A percentile compares a stretch with the other conserved stretches of the same genome.
phyloP scores from a whole-genome alignment of 2,113 vertebrate species.

The Ranitomeya imitator region DNA sequence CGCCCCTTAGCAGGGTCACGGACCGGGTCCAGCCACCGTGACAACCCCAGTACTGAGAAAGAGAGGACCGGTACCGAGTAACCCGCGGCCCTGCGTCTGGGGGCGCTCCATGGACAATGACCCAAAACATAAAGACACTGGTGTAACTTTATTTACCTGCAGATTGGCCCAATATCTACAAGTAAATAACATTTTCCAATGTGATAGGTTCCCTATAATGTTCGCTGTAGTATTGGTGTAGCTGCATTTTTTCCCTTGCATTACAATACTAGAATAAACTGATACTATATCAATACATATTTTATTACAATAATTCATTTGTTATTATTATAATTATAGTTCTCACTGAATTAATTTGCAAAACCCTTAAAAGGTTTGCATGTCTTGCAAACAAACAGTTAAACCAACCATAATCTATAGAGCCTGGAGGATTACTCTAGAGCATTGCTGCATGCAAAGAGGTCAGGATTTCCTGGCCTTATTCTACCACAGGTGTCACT shows the following conservation, averaged over 20 bases:
- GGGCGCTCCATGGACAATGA: no score
- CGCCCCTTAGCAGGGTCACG: no score
- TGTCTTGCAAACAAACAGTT: not conserved
- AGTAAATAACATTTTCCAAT: no score
- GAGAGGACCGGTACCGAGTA: no score
- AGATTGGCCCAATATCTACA: no score
- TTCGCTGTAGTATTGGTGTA: not conserved
- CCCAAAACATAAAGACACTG: no score
- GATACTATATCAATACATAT: not conserved
- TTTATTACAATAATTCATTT: not conserved
- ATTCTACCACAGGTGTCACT: constrained; percentile 27
- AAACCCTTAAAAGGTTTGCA: not conserved
- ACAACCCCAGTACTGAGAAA: no score
- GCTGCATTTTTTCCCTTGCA: not conserved
- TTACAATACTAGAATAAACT: not conserved
- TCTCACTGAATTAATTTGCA: not conserved
- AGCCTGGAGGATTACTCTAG: constrained; percentile 3
- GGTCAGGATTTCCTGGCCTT: constrained; percentile 24
- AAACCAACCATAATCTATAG: constrained; percentile 8
- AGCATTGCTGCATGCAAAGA: not conserved
- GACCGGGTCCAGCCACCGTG: no score
- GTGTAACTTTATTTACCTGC: no score
- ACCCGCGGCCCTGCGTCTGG: no score
- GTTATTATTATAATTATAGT: no score
- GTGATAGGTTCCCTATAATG: not conserved